Evolutionary conservation across 1,140 invertebrate genomes (phyloP).

Genomic region (Hetaerina americana): DNA sequence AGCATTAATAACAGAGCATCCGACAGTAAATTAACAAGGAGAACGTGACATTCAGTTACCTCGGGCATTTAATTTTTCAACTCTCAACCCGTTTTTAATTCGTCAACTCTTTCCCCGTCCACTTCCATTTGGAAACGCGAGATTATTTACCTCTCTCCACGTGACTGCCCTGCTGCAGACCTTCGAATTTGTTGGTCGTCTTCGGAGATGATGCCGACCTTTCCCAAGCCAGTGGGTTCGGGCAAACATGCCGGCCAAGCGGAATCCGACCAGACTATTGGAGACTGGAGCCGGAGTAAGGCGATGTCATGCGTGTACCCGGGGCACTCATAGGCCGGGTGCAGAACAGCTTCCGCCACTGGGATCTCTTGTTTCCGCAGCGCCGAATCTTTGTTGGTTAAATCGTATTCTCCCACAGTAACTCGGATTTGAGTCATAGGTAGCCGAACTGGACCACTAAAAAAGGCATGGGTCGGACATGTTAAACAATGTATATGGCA

Average conservation of each 20-base stretch:
- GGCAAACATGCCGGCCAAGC: conserved; percentile 64
- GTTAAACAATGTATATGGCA: no score
- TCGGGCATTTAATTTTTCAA: no score
- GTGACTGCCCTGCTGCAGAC: not conserved
- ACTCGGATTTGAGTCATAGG: conserved; percentile 41
- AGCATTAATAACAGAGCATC: no score
- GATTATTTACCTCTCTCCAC: not conserved
- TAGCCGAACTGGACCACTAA: conserved; percentile 23
- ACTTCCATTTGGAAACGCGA: no score
- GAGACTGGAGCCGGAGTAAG: conserved; percentile 44
- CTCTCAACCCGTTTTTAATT: no score
- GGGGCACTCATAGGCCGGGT: conserved; percentile 55
- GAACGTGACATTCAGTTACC: no score
- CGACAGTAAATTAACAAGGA: no score
- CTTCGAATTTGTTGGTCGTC: no score
- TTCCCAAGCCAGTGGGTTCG: not conserved
- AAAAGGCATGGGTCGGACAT: not conserved
- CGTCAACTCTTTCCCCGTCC: no score
- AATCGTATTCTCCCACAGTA: conserved; percentile 50
- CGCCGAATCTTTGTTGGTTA: conserved; percentile 30
- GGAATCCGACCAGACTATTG: conserved; percentile 47
- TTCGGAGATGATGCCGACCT: not conserved
- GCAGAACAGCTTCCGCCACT: conserved; percentile 46
- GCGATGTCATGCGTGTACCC: conserved; percentile 50
- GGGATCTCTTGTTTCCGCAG: conserved; percentile 29